A percentile compares a stretch with the other conserved stretches of the same genome.
These are phyloP conservation scores for Magallana nippona DNA, from an alignment of 2,888 invertebrate genomes.

Conservation along the genomic window DNA sequence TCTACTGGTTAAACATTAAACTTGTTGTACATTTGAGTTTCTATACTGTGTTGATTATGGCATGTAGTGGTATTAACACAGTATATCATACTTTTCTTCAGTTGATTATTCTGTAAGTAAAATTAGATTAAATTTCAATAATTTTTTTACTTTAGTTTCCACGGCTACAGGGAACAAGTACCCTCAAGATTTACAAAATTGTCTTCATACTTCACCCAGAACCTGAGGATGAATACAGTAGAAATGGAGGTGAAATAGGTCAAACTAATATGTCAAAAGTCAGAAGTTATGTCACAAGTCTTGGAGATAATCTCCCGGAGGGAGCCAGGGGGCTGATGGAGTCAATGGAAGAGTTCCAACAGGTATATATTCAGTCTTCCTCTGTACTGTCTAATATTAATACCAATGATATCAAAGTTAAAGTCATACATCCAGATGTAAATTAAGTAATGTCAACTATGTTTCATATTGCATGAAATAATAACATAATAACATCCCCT, in stretches of 20 bases:
- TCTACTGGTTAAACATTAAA: too few relatives aligned
- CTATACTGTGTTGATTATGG: too few relatives aligned
- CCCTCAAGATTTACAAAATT: conserved; percentile 39
- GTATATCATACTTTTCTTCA: too few relatives aligned
- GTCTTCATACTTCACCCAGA: conserved; percentile 46
- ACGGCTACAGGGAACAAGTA: not conserved
- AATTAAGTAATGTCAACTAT: too few relatives aligned
- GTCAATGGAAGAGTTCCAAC: conserved; percentile 43
- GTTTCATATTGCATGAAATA: too few relatives aligned
- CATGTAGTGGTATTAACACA: too few relatives aligned
- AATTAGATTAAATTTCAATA: not conserved
- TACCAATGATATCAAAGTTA: too few relatives aligned
- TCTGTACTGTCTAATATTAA: too few relatives aligned
- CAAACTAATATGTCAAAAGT: conserved; percentile 43
- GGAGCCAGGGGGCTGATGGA: conserved; percentile 41
- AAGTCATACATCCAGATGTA: too few relatives aligned
- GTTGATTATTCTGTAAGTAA: not conserved
- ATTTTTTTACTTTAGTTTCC: conserved; percentile 37
- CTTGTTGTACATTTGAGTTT: too few relatives aligned
- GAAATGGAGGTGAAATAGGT: not conserved
- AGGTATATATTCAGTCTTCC: conserved; percentile 37
- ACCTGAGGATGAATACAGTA: conserved; percentile 34
- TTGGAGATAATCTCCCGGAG: conserved; percentile 42
- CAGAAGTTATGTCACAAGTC: conserved; percentile 34
- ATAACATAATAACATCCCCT: too few relatives aligned